Evolutionary conservation across 2,888 invertebrate species (phyloP), one percentile per base, ranked within the genome.

Genomic region (Sericinus montela): DNA sequence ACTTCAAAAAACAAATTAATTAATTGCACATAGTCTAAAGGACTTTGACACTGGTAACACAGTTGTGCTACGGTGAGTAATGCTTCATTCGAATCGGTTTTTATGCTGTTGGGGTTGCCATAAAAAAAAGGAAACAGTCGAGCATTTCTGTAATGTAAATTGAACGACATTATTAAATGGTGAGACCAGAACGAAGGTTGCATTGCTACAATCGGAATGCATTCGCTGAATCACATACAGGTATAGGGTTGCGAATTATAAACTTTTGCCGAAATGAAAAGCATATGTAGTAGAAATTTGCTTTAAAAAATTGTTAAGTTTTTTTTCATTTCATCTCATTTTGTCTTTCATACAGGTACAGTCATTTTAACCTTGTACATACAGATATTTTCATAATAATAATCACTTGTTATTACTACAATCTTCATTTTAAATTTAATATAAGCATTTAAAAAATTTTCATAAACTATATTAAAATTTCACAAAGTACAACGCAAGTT

Each of bases 161-260:
- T 35, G 49, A 35, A 45, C 49, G 45, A 50, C 49, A 45, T 50
- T 50, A 50, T 50, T 50, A 50, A 50, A 39, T 40, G 44, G 39
- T 40, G 49, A 50, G 40, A 45, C 45, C 45, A 36, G 45, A 19
- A 34, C 49, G 49, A 50, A 50, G 49, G 49, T 45, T 45, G 49
- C 49, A 45, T 29, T 40, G 36, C 45, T 36, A 36, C 49, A 45
- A 40, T 50, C 49, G 49, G 49, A 50, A 50, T 50, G 49, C 40
- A 45, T 45, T 45, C 49, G 34, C 44, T 50, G 49, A 50, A 50
- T 50, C 49, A 50, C 49, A 47, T 47, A 28, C 44, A n/a, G 11
- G 11, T 32, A 13, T 13, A 45, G 49, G 49, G 49, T 40, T 50
- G 41, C 49, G 45, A 41, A 35, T 29, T 23, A 16, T 19, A 3